Evolutionary conservation across 2,888 invertebrate species (phyloP), one percentile per base, ranked within the genome.

Genomic region (Athetis lepigone): DNA sequence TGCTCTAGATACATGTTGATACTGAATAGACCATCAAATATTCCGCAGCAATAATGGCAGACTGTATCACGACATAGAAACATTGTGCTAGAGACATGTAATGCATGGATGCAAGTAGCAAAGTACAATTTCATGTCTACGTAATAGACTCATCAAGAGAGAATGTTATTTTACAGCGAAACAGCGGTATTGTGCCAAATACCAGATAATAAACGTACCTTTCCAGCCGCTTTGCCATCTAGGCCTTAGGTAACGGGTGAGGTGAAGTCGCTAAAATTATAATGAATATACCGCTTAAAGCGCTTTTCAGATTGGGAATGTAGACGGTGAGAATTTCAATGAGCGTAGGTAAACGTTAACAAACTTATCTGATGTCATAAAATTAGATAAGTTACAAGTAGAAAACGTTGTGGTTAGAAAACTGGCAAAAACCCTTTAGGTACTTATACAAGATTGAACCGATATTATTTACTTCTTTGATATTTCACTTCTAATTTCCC

Each of bases 141-240:
- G 77, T 86, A 85, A 86, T 84, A 77, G 80, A 80, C 81, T 83
- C 83, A 85, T 86, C 85, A 86, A 82, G 80, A 80, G 82, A 83
- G 83, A 84, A 86, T 85, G 84, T 84, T 85, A 84, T 82, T 84
- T 79, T 69, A 69, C 78, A 77, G 79, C 75, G 75, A 77, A 64
- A 75, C 75, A 82, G 81, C 80, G 80, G 84, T 80, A 84, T 84
- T 83, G 87, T 86, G 83, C 85, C 86, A 85, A 86, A 87, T 86
- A 86, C 81, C 84, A 81, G 79, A 83, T 79, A 81, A 79, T 84
- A 86, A 85, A 85, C 72, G 81, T 83, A 87, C 84, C 84, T 92
- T 91, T 90, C 88, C 90, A 89, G 82, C 86, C 84, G 86, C 87
- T 82, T 89, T 88, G 80, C 85, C 88, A 90, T 89, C 86, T 90